A percentile compares a stretch with the other conserved stretches of the same genome.
phyloP scores from a whole-genome alignment of 2,797 vertebrate species.

The Chaunax sp. region DNA sequence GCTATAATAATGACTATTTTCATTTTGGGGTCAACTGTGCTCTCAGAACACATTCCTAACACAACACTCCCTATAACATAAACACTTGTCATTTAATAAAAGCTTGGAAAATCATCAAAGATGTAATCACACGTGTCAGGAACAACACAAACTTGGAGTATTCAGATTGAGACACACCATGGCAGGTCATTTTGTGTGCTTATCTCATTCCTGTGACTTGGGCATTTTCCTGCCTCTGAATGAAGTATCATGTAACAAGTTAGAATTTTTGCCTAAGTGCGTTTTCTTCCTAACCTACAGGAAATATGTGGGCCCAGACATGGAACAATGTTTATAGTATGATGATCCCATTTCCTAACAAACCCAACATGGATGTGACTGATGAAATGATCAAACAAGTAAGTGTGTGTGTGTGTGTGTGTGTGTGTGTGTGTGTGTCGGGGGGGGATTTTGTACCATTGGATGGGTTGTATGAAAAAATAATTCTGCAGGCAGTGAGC shows the following conservation, averaged over 20 bases:
- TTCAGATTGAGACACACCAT: neutral
- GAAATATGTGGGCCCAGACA: conserved; percentile 98
- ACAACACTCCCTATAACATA: neutral
- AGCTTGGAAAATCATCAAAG: neutral
- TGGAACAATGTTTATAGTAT: conserved; percentile 95
- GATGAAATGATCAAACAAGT: conserved; percentile 88
- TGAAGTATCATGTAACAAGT: neutral
- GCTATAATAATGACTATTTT: too few species aligned
- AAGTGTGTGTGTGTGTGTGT: conserved; percentile 39
- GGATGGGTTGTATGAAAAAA: neutral
- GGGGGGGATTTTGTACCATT: neutral
- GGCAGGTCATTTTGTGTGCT: neutral
- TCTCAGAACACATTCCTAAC: neutral
- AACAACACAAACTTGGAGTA: neutral
- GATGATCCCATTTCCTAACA: conserved; percentile 93
- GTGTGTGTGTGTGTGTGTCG: too few species aligned
- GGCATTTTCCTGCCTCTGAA: conserved; percentile 34
- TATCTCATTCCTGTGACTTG: conserved; percentile 25
- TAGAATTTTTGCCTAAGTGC: conserved; percentile 28
- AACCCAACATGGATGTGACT: conserved; percentile 93
- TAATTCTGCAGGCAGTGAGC: neutral
- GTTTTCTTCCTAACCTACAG: conserved; percentile 76
- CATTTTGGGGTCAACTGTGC: too few species aligned
- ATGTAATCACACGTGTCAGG: neutral
- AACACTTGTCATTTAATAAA: neutral